Percentiles rank a stretch among this genome's conserved stretches.
phyloP scores from a whole-genome alignment of 2,888 invertebrate genomes.

The Caenorhabditis sp. region DNA sequence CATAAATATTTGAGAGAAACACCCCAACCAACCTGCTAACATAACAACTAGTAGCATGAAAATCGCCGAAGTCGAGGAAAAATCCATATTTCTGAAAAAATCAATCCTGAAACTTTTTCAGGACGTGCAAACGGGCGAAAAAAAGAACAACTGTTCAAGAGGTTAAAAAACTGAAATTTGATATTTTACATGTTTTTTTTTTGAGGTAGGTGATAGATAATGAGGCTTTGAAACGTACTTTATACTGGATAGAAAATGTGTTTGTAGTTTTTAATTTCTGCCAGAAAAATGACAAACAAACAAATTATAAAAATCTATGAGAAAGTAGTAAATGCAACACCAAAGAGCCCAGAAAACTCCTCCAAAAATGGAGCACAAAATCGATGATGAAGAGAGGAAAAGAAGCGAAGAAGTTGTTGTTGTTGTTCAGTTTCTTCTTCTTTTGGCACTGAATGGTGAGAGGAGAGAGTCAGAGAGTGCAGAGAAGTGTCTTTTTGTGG shows the following conservation, averaged over 20 bases:
- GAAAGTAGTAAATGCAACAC: background rate
- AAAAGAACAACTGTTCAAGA: background rate
- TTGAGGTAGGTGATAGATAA: background rate
- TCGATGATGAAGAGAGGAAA: background rate
- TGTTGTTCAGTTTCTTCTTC: too few relatives aligned
- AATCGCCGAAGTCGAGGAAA: background rate
- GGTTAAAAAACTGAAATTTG: background rate
- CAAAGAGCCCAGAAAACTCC: too few relatives aligned
- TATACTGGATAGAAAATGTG: too few relatives aligned
- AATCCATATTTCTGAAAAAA: slow-evolving; percentile 8
- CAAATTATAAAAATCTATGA: background rate
- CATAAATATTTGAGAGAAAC: background rate
- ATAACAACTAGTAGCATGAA: background rate
- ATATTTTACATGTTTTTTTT: background rate
- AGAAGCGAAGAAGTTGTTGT: background rate
- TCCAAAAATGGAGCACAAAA: background rate
- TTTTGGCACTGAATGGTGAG: too few relatives aligned
- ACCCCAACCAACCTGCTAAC: too few relatives aligned
- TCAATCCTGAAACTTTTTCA: too few relatives aligned
- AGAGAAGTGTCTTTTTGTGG: too few relatives aligned
- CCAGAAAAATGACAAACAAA: background rate
- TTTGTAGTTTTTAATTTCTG: too few relatives aligned
- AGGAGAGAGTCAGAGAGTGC: too few relatives aligned
- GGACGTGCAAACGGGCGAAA: background rate
- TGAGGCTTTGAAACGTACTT: background rate